Evolutionary conservation across 2,888 invertebrate genomes (phyloP).

Genomic region (Dryobota labecula): DNA sequence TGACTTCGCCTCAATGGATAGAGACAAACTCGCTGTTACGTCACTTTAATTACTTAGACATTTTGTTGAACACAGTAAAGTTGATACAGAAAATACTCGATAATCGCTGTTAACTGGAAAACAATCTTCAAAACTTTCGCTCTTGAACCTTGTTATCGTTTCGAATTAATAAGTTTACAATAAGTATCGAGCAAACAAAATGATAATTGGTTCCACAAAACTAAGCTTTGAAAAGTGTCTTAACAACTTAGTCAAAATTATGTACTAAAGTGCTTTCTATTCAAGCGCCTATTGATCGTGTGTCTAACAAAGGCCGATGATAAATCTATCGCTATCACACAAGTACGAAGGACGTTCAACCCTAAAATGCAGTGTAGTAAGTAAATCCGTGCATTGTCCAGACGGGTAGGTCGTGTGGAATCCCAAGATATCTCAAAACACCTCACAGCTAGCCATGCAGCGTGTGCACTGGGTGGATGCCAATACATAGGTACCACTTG

Average conservation of each 20-base stretch:
- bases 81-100: slow-evolving; percentile 17
- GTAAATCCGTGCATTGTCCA: slow-evolving; percentile 59
- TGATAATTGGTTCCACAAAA: slow-evolving; percentile 9
- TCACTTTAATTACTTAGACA: slow-evolving; percentile 51
- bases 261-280: slow-evolving; percentile 34
- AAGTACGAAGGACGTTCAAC: slow-evolving; percentile 28
- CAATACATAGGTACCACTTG: slow-evolving; percentile 51
- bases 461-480: slow-evolving; percentile 49
- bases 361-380: slow-evolving; percentile 48
- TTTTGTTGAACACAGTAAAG: slow-evolving; percentile 30
- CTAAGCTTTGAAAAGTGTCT: background rate
- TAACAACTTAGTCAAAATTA: slow-evolving; percentile 16
- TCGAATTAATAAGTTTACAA: slow-evolving; percentile 25
- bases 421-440: slow-evolving; percentile 57
- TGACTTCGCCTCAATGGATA: slow-evolving; percentile 36
- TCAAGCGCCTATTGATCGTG: slow-evolving; percentile 40
- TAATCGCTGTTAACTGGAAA: slow-evolving; percentile 6
- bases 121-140: slow-evolving; percentile 15
- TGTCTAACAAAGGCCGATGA: slow-evolving; percentile 40
- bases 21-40: slow-evolving; percentile 50
- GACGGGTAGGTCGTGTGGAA: slow-evolving; percentile 56
- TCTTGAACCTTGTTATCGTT: slow-evolving; percentile 12
- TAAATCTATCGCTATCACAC: slow-evolving; percentile 38
- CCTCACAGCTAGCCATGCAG: slow-evolving; percentile 39
- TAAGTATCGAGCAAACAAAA: slow-evolving; percentile 19